phyloP scores from a whole-genome alignment of 2,888 invertebrate genomes.

The Masnerella sp. region DNA sequence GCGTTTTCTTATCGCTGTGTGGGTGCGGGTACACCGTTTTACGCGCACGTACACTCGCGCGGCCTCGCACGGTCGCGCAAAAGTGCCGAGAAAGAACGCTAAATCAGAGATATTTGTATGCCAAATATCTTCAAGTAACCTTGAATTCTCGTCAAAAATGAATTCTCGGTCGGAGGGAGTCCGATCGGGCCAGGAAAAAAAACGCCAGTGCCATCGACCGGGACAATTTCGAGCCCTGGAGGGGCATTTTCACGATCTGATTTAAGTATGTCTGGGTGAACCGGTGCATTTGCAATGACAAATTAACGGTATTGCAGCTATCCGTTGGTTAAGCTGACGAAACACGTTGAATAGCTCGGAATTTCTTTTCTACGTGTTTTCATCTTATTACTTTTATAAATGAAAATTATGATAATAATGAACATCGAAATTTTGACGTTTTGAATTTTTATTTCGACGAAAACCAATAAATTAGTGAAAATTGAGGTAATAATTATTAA shows the following conservation, averaged over 20 bases:
- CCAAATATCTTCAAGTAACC: constrained; percentile 59
- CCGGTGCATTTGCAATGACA: constrained; percentile 47
- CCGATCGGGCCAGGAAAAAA: constrained; percentile 7
- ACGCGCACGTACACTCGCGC: constrained; percentile 42
- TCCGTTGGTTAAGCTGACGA: no score
- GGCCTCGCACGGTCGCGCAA: constrained; percentile 37
- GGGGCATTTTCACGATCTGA: constrained; percentile 50
- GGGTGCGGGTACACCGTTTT: constrained; percentile 57
- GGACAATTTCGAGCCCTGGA: constrained; percentile 44
- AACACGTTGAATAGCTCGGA: no score
- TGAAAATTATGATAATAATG: no score
- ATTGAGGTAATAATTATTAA: no score
- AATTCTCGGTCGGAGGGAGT: constrained; percentile 41
- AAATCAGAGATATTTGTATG: constrained; percentile 55
- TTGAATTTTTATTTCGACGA: no score
- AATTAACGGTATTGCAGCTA: constrained; percentile 43
- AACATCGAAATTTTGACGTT: no score
- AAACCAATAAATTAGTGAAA: no score
- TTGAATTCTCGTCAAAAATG: constrained; percentile 59
- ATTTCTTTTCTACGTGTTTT: no score
- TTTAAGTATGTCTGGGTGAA: constrained; percentile 50
- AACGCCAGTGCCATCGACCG: constrained; percentile 40
- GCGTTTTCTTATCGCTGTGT: constrained; percentile 56
- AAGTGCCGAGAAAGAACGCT: constrained; percentile 56
- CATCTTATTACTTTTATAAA: no score